Conservation (phyloP, 2,113 vertebrate genomes). For the Archocentrus centrarchus region DNA sequence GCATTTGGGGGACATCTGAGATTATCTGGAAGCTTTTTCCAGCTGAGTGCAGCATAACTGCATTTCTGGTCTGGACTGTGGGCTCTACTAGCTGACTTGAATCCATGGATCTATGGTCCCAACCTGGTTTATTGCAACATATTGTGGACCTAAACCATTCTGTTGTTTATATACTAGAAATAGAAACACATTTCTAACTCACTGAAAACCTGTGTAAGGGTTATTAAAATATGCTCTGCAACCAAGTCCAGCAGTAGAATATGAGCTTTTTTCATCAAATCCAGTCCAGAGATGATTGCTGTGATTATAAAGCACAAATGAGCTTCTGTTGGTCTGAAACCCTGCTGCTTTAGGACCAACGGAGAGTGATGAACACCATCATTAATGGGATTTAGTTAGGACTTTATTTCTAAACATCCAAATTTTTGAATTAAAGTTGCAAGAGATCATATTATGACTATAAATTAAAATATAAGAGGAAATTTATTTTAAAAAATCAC, state of each 20-base stretch:
- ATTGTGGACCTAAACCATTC: not conserved
- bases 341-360: not conserved
- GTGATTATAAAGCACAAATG: not conserved
- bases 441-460: constrained; percentile 21
- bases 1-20: not conserved
- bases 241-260: not conserved
- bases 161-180: not conserved
- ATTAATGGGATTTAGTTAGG: too few relatives aligned
- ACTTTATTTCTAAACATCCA: too few relatives aligned
- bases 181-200: not conserved
- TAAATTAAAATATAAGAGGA: not conserved
- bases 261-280: not conserved
- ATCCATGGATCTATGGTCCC: not conserved
- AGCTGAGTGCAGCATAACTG: not conserved
- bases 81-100: not conserved
- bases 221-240: not conserved
- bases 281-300: not conserved
- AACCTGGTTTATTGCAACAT: not conserved
- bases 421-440: not conserved
- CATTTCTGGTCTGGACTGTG: not conserved
- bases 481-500: not conserved
- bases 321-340: not conserved
- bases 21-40: not conserved
- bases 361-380: too few relatives aligned
- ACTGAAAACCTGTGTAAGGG: not conserved